Evolutionary conservation across 2,113 vertebrate species (phyloP).

Genomic region (Microtus montanus): DNA sequence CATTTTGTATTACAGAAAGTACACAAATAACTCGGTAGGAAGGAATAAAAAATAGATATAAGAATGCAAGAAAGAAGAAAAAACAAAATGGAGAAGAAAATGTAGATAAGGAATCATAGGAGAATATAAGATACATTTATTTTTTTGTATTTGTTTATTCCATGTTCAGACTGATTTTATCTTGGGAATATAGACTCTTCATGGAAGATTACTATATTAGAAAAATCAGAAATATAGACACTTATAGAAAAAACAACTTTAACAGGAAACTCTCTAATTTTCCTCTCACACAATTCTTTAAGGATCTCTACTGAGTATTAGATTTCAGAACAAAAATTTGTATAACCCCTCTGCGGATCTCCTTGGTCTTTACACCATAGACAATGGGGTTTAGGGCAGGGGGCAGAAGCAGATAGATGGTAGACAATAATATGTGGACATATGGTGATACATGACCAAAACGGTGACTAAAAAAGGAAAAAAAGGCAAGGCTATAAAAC

Average conservation of each 20-base stretch:
- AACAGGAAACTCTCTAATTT: background rate
- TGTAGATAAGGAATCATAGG: background rate
- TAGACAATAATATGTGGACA: slow-evolving; percentile 68
- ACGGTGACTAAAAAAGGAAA: slow-evolving; percentile 77
- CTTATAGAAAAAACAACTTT: background rate
- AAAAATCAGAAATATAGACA: background rate
- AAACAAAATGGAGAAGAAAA: background rate
- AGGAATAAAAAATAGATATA: background rate
- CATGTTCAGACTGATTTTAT: background rate
- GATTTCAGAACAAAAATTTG: slow-evolving; percentile 36
- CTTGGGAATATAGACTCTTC: background rate
- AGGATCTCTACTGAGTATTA: background rate
- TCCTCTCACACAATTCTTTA: background rate
- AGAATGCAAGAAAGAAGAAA: background rate
- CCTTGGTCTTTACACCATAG: slow-evolving; percentile 73
- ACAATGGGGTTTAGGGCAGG: slow-evolving; percentile 76
- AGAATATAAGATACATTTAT: background rate
- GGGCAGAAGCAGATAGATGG: slow-evolving; percentile 76
- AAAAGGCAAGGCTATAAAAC: slow-evolving; percentile 71
- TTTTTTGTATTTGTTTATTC: background rate
- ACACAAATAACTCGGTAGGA: background rate
- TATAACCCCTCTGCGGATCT: background rate
- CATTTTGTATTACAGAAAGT: background rate
- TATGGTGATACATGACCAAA: slow-evolving; percentile 64
- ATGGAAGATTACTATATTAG: background rate